A percentile compares a stretch with the other conserved stretches of the same genome.
Conservation (phyloP, 2,888 invertebrate genomes). For the Oligia latruncula region DNA sequence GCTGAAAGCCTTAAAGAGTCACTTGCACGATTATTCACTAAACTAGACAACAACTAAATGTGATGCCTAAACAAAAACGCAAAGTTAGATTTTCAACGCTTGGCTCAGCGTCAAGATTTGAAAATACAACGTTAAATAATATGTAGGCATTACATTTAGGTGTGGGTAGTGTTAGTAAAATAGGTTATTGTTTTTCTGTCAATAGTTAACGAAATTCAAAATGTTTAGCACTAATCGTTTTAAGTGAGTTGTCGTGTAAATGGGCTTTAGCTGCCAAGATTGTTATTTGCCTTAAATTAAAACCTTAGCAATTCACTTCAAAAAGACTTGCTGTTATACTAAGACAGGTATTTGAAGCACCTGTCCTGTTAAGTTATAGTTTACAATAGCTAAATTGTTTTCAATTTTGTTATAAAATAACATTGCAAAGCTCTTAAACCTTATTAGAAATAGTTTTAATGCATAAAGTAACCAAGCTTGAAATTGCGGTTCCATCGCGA, state of each 20-base stretch:
- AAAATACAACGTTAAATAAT: not conserved
- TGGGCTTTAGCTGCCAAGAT: not conserved
- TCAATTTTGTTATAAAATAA: not conserved
- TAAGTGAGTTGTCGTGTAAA: not conserved
- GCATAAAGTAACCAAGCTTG: not conserved
- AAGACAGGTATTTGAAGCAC: not conserved
- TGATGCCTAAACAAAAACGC: not conserved
- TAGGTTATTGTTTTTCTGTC: not conserved
- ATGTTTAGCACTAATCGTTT: not conserved
- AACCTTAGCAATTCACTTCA: slow-evolving; percentile 45
- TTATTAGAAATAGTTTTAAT: not conserved
- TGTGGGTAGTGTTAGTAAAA: not conserved
- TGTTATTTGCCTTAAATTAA: slow-evolving; percentile 21
- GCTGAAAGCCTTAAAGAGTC: not conserved
- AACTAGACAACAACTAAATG: not conserved
- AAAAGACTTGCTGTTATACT: slow-evolving; percentile 31
- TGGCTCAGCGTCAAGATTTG: not conserved
- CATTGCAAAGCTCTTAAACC: not conserved
- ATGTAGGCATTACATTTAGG: not conserved
- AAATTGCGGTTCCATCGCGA: not conserved
- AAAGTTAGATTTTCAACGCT: not conserved
- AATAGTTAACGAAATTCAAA: not conserved
- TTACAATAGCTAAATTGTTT: not conserved
- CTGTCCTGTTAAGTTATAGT: no score
- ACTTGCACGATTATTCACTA: not conserved